Evolutionary conservation across 2,888 invertebrate species (phyloP), one percentile per base, ranked within the genome.

Genomic region (Troilus luridus): DNA sequence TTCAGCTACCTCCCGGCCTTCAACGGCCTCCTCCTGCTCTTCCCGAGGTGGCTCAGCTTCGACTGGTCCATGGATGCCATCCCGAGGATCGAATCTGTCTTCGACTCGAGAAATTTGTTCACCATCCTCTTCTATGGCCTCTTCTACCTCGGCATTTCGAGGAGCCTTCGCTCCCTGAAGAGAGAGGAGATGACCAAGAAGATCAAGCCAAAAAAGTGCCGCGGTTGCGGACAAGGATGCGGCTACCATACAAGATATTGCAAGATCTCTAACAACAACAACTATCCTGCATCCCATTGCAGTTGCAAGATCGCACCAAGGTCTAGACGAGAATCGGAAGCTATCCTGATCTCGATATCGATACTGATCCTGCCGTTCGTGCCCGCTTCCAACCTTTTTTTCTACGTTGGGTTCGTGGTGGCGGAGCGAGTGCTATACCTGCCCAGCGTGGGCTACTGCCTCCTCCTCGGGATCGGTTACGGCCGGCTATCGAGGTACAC

Each of bases 31-130:
- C 96, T 99, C 93, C 95, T 99, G 92, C 94, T 99, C 77, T 98
- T 96, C 94, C 99, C 99, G 11, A 96, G 96, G 93, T 96, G 97
- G 93, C 95, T 99, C 91, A 98, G 98, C 94, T 99, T 99, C 95
- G 99, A 99, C 95, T 99, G 99, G 99, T 98, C 99, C 58, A 99
- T 99, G 99, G 98, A 98, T 93, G 97, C 99, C 1, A 96, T 99
- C 93, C 98, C 98, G 14, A 96, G 98, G 92, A 96, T 99, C 93
- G 96, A 96, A 88, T 96, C 96, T 59, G 93, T 98, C 27, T 95
- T 96, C 93, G 99, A 99, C 94, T 95, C 95, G 10, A 95, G 99
- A 92, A 98, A 98, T 94, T 94, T 97, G 91, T 95, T 96, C 92
- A 96, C 98, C 8, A 93, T 97, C 54, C 94, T 96, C 92, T 97